Percentiles rank a stretch among this genome's conserved stretches.
Evolutionary conservation across 2,113 vertebrate genomes (phyloP).

Genomic region (Chloropsis cyanopogon): DNA sequence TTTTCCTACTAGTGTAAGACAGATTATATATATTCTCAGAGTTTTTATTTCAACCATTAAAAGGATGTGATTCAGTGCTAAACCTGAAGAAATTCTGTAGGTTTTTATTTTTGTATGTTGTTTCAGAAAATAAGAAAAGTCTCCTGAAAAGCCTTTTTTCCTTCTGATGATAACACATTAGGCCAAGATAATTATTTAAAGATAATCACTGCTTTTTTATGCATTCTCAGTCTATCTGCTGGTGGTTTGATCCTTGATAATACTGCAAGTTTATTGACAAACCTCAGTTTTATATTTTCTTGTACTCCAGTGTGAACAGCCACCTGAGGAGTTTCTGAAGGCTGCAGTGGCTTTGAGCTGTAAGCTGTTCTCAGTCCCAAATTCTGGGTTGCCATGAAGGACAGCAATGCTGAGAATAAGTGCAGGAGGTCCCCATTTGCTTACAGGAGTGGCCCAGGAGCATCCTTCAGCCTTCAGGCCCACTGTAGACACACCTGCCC

Average conservation of each 20-base stretch:
- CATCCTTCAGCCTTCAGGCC: background rate
- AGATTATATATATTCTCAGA: background rate
- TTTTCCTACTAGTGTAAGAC: background rate
- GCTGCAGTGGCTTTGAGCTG: background rate
- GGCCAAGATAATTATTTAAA: background rate
- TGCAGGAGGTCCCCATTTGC: background rate
- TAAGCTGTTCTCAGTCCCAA: background rate
- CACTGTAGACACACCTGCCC: background rate
- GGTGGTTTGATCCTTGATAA: background rate
- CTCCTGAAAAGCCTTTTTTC: conserved; percentile 22
- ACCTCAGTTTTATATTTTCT: background rate
- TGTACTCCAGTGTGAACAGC: background rate
- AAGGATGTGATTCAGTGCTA: background rate
- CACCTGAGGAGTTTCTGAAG: background rate
- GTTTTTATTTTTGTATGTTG: background rate
- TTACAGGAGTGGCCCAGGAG: background rate
- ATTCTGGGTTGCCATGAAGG: background rate
- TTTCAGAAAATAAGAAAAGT: background rate
- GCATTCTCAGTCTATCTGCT: background rate
- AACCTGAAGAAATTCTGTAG: background rate
- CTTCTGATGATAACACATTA: background rate
- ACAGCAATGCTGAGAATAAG: background rate
- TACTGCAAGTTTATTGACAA: background rate
- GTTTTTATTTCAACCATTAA: background rate
- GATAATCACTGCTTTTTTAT: background rate